phyloP scores from a whole-genome alignment of 2,888 invertebrate genomes.

The Kryphioiulus occultus region DNA sequence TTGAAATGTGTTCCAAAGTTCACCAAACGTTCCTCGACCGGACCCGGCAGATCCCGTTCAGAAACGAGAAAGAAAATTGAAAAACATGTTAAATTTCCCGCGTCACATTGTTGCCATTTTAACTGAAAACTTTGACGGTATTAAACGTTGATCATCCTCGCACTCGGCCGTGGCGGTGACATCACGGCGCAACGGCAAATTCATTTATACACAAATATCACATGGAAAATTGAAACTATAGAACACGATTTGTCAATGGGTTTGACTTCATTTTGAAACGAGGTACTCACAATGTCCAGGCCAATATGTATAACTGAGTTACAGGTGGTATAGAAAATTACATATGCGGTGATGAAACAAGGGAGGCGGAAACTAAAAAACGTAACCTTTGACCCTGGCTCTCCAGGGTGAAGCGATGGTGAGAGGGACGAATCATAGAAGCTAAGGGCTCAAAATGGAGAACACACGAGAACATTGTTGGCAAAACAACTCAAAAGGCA shows the following conservation, averaged over 20 bases:
- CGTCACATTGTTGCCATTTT: not conserved
- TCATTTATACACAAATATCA: constrained; percentile 40
- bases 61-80: not conserved
- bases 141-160: constrained; percentile 13
- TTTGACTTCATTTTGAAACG: constrained; percentile 40
- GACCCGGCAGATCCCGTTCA: not conserved
- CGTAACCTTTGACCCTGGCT: not conserved
- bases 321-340: constrained; percentile 40
- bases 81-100: not conserved
- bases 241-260: constrained; percentile 39
- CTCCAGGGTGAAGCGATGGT: constrained; percentile 11
- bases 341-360: constrained; percentile 32
- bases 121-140: not conserved
- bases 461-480: not conserved
- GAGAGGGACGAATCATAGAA: constrained; percentile 27
- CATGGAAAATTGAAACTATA: constrained; percentile 40
- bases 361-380: not conserved
- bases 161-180: not conserved
- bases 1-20: not conserved
- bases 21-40: not conserved
- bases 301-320: constrained; percentile 40
- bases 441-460: not conserved
- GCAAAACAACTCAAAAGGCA: constrained; percentile 6
- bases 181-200: constrained; percentile 20
- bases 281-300: constrained; percentile 40